Evolutionary conservation across 2,888 invertebrate species (phyloP).

Genomic region (Liopterus haemorrhoidalis): DNA sequence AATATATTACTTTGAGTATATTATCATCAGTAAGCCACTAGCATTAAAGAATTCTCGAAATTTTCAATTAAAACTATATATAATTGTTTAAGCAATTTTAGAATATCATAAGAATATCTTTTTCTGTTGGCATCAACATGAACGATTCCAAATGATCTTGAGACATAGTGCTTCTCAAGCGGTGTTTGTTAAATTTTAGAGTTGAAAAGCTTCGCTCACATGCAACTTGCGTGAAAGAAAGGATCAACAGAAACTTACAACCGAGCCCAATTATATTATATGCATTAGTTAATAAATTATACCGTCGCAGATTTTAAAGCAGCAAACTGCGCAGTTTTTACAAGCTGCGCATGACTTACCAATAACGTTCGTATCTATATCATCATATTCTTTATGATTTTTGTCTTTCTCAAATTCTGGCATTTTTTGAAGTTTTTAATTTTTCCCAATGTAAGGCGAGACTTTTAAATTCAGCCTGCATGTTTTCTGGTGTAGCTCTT

Average conservation of each 20-base stretch:
- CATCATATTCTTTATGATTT: neutral
- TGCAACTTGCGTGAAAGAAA: too few species aligned
- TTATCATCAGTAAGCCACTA: too few species aligned
- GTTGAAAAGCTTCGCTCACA: too few species aligned
- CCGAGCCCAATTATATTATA: neutral
- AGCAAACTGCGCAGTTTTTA: conserved; percentile 1
- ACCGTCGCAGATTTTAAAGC: neutral
- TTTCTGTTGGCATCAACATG: too few species aligned
- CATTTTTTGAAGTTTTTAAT: neutral
- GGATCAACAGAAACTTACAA: neutral
- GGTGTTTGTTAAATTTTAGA: too few species aligned
- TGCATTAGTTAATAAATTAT: conserved; percentile 4
- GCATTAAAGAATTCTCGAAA: too few species aligned
- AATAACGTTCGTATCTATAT: neutral
- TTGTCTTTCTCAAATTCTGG: neutral
- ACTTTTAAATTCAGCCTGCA: neutral
- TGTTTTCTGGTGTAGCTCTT: neutral
- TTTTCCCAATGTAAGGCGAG: neutral
- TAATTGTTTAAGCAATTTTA: too few species aligned
- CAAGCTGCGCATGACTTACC: neutral
- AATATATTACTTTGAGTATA: too few species aligned
- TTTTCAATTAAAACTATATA: too few species aligned
- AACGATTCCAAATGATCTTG: too few species aligned
- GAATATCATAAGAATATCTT: too few species aligned
- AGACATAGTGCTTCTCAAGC: too few species aligned